These are phyloP conservation scores for Scomber japonicus DNA, from an alignment of 2,113 vertebrate species.

Conservation along the genomic window DNA sequence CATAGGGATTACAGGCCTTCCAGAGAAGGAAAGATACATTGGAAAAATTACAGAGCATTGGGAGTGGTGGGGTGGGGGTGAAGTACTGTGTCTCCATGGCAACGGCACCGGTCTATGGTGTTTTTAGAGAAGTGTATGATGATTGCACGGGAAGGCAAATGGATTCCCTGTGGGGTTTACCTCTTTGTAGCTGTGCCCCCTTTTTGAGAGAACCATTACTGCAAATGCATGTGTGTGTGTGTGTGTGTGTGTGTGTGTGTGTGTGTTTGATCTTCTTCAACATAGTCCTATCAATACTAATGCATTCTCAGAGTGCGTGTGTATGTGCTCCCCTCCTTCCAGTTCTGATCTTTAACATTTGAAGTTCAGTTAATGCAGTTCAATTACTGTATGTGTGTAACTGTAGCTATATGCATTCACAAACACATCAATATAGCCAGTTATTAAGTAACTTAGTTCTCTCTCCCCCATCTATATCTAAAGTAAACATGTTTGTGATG, in stretches of 20 bases:
- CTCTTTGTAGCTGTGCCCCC: conserved; percentile 54
- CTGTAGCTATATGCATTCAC: background rate
- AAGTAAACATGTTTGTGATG: background rate
- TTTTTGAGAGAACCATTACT: conserved; percentile 58
- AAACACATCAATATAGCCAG: background rate
- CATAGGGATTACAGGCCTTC: conserved; percentile 30
- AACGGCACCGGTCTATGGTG: conserved; percentile 42
- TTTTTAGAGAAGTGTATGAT: conserved; percentile 63
- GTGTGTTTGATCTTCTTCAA: conserved; percentile 28
- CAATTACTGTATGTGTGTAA: conserved; percentile 14
- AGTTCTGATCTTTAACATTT: conserved; percentile 6
- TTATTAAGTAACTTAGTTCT: conserved; percentile 5
- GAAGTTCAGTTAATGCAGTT: background rate
- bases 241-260: conserved; percentile 1
- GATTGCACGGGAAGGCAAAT: conserved; percentile 66
- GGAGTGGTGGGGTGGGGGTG: background rate
- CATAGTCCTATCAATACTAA: conserved; percentile 41
- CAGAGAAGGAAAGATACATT: conserved; percentile 13
- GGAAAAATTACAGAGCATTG: conserved; percentile 33
- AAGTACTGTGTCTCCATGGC: conserved; percentile 65
- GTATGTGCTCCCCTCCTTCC: conserved; percentile 22
- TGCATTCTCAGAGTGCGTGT: conserved; percentile 44
- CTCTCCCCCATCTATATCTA: background rate
- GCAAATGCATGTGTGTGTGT: conserved; percentile 31
- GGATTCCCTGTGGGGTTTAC: conserved; percentile 62